phyloP scores from a whole-genome alignment of 2,888 invertebrate genomes.

The Tetrapedia diversipes region DNA sequence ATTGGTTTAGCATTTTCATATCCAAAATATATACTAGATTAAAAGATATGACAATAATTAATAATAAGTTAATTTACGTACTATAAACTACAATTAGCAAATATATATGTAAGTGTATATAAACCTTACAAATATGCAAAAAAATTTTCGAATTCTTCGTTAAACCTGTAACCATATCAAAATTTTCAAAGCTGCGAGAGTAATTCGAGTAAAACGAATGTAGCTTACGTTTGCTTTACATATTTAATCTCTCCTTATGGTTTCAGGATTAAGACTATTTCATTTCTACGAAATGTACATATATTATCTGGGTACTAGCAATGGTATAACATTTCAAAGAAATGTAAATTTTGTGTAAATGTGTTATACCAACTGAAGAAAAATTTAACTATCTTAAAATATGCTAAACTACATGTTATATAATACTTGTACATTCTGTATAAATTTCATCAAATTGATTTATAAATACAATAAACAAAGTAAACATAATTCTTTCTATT shows the following conservation, averaged over 20 bases:
- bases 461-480: slow-evolving; percentile 2
- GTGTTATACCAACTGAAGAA: slow-evolving; percentile 1
- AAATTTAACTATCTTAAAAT: slow-evolving; percentile 2
- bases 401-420: neutral
- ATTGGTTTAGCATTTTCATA: neutral
- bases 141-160: slow-evolving; percentile 5
- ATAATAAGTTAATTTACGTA: neutral
- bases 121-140: slow-evolving; percentile 1
- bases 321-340: slow-evolving; percentile 1
- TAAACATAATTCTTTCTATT: neutral
- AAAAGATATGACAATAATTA: neutral
- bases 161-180: slow-evolving; percentile 38
- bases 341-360: neutral
- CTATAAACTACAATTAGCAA: slow-evolving; percentile 15
- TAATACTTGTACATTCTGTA: neutral
- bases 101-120: neutral
- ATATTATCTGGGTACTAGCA: neutral
- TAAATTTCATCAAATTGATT: neutral
- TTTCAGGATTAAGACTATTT: slow-evolving; percentile 31
- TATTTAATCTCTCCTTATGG: slow-evolving; percentile 2
- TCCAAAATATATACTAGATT: slow-evolving; percentile 13
- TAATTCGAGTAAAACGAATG: neutral
- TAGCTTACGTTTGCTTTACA: neutral
- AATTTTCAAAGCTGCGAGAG: neutral
- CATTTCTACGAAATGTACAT: slow-evolving; percentile 1